These are phyloP conservation scores for Brotula barbata DNA, from an alignment of 2,797 vertebrate species.

Conservation along the genomic window DNA sequence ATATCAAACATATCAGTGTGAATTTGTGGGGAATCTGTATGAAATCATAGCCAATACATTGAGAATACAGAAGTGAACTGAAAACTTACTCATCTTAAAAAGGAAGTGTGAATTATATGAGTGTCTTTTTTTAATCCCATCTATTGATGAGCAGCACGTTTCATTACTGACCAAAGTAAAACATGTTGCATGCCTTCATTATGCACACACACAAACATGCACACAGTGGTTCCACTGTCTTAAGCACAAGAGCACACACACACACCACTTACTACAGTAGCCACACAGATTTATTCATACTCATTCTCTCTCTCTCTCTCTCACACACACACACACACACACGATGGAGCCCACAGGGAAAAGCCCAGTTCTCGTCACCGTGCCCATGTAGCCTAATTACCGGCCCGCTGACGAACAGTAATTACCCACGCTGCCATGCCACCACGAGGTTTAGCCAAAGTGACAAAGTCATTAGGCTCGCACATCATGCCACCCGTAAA, in stretches of 20 bases:
- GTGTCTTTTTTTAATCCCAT: too few relatives aligned
- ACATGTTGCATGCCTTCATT: constrained; percentile 48
- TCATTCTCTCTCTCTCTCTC: constrained; percentile 44
- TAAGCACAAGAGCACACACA: constrained; percentile 16
- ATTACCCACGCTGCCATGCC: constrained; percentile 78
- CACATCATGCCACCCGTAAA: constrained; percentile 72
- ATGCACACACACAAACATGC: constrained; percentile 16
- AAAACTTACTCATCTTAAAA: too few relatives aligned
- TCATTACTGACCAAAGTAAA: constrained; percentile 61
- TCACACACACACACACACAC: constrained; percentile 30
- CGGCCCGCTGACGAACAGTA: constrained; percentile 79
- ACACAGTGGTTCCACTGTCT: constrained; percentile 25
- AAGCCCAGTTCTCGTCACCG: constrained; percentile 74
- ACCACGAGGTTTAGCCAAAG: constrained; percentile 78
- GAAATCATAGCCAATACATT: too few relatives aligned
- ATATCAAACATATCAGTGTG: too few relatives aligned
- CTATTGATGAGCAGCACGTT: too few relatives aligned
- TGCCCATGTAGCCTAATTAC: constrained; percentile 81
- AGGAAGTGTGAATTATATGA: too few relatives aligned
- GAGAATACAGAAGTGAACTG: too few relatives aligned
- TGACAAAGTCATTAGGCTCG: constrained; percentile 81
- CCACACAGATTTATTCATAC: constrained; percentile 58
- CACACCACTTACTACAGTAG: constrained; percentile 45
- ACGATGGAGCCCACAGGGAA: constrained; percentile 68
- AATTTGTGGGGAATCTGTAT: too few relatives aligned